Evolutionary conservation across 2,113 vertebrate genomes (phyloP), one percentile per base, ranked within the genome.

Genomic region (Rhinichthys klamathensis): DNA sequence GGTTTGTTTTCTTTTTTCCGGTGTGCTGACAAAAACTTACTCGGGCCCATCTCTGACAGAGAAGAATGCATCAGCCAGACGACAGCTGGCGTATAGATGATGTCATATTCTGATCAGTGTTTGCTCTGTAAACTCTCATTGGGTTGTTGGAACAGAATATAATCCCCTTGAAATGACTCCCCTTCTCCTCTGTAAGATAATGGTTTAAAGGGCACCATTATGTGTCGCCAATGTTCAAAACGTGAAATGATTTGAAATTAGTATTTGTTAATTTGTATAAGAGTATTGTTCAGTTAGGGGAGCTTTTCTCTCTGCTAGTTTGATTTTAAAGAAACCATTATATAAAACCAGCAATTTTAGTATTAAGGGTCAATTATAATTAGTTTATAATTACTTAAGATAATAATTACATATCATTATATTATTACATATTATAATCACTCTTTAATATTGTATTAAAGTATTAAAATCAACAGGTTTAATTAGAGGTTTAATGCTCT

Each of bases 1-100:
- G 67, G 63, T 65, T 72, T 69, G 81, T 81, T 86, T 35, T 23
- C 38, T 44, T 30, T 54, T 32, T 73, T 27, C 18, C 15, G 49
- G 25, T 82, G 78, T 54, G 16, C 49, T 81, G 86, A 87, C 27
- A 60, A 72, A 60, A 69, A 73, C 63, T n/a, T 78, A 67, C 32
- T 82, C 12, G 23, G 35, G 56, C 61, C n/a, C 18, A 25, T 61
- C 49, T 70, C 74, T 78, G 63, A 83, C 70, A 30, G 78, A 3
- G 12, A 85, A 65, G 23, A 35, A 58, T 60, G 38, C 61, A 70
- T 85, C 84, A 60, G 4, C 15, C 23, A 41, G n/a, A 56, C 4
- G 77, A 70, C 75, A 54, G 70, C 85, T 67, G 70, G 41, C 79
- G 51, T 44, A 38, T 56, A 72, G 38, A 60, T 82, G 30, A 46